Evolutionary conservation across 2,797 vertebrate species (phyloP), one percentile per base, ranked within the genome.

Genomic region (Hydrophis major): DNA sequence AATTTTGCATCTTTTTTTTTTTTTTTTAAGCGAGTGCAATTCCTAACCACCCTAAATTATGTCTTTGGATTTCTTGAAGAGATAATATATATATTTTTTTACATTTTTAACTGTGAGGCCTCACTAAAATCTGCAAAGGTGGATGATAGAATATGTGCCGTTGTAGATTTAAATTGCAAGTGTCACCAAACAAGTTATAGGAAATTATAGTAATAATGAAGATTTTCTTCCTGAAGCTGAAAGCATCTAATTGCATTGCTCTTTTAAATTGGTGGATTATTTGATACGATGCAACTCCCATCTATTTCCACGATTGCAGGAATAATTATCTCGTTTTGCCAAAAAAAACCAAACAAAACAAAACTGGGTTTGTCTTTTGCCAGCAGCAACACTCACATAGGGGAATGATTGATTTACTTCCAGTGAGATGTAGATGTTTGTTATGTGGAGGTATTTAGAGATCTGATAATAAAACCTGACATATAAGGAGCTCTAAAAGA

Each of bases 151-250:
- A 83, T 0, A n/a, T 7, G 4, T 16, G 42, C 22, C 3, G 22
- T 12, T 47, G 74, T n/a, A 88, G 56, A 91, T 57, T 16, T 78
- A 57, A 74, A 91, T 59, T 14, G 55, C 87, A 87, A n/a, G 60
- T 55, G 25, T 93, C 86, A 60, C 59, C 89, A 88, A 59, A 59
- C 22, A 20, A 25, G n/a, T 37, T 88, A 59, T 89, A 78, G 53
- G 63, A 66, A 88, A 93, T 88, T 93, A 83, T 32, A 78, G 42
- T 78, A 28, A 93, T 93, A 88, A 91, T 59, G 42, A 93, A 60
- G 28, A 16, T 87, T 53, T 88, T 74, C 57, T 56, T 88, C 22
- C 89, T 42, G 42, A 42, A 93, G 89, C 69, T 74, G 86, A 93
- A 78, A 53, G 32, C 50, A 18, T 20, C 86, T 93, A 91, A 90